Evolutionary conservation across 2,113 vertebrate species (phyloP).

Genomic region (Pteruthius melanotis): DNA sequence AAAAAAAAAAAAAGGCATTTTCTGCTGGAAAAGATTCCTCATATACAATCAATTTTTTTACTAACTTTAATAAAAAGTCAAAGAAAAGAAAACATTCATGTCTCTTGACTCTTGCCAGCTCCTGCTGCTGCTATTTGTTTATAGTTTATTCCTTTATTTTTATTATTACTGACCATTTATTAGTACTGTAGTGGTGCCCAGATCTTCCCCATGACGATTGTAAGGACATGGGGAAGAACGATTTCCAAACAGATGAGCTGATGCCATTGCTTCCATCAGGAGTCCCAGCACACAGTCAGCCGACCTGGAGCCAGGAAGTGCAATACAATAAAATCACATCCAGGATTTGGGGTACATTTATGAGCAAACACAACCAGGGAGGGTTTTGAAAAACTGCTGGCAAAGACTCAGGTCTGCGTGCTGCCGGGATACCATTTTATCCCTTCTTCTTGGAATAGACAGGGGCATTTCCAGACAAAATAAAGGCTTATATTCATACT

Average conservation of each 20-base stretch:
- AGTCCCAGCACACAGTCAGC: not conserved
- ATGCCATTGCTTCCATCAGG: not conserved
- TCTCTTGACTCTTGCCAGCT: not conserved
- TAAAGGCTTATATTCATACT: not conserved
- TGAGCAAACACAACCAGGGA: not conserved
- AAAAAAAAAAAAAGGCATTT: not conserved
- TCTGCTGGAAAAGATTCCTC: not conserved
- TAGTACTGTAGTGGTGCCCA: conserved; percentile 5
- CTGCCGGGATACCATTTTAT: not conserved
- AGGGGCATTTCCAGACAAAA: not conserved
- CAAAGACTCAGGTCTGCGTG: not conserved
- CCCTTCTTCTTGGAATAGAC: not conserved
- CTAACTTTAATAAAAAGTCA: not conserved
- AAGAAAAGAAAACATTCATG: conserved; percentile 4
- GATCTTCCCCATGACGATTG: not conserved
- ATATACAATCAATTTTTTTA: not conserved
- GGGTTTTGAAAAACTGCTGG: not conserved
- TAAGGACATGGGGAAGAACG: not conserved
- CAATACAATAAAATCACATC: not conserved
- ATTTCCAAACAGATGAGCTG: not conserved
- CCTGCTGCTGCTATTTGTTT: conserved; percentile 9
- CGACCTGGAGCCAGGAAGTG: not conserved
- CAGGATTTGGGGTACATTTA: not conserved
- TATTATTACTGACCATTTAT: not conserved
- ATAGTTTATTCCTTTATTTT: conserved; percentile 29